phyloP scores from a whole-genome alignment of 1,140 invertebrate species.

The Saccostrea cuccullata region DNA sequence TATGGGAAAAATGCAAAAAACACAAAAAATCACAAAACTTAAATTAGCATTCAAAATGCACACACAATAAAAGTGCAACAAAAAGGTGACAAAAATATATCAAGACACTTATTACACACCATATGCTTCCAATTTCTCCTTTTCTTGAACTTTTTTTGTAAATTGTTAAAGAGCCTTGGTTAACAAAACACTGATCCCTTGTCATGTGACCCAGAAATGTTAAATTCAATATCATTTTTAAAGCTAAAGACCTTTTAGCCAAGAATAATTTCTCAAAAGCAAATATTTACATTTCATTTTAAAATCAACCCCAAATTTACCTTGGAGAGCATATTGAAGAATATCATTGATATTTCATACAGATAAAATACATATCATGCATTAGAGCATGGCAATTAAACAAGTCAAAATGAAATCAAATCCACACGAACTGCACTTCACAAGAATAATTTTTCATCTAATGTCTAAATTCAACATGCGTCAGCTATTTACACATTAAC shows the following conservation, averaged over 20 bases:
- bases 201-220: not conserved
- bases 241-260: not conserved
- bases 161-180: not conserved
- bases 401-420: not conserved
- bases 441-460: not conserved
- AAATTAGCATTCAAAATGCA: conserved; percentile 2
- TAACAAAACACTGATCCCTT: not conserved
- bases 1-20: not conserved
- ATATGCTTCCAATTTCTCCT: conserved; percentile 12
- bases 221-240: not conserved
- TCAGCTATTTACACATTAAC: not conserved
- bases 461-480: conserved; percentile 22
- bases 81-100: not conserved
- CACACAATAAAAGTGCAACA: not conserved
- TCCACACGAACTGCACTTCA: conserved; percentile 10
- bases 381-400: not conserved
- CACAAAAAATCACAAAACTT: not conserved
- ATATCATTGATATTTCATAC: not conserved
- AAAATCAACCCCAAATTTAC: not conserved
- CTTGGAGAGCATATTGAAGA: not conserved
- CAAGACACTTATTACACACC: not conserved
- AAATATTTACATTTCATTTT: not conserved
- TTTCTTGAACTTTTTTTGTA: no score
- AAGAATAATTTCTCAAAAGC: not conserved
- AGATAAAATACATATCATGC: not conserved